Base-by-base conservation (phyloP, 1,140 invertebrate genomes). In the Limonius californicus region DNA sequence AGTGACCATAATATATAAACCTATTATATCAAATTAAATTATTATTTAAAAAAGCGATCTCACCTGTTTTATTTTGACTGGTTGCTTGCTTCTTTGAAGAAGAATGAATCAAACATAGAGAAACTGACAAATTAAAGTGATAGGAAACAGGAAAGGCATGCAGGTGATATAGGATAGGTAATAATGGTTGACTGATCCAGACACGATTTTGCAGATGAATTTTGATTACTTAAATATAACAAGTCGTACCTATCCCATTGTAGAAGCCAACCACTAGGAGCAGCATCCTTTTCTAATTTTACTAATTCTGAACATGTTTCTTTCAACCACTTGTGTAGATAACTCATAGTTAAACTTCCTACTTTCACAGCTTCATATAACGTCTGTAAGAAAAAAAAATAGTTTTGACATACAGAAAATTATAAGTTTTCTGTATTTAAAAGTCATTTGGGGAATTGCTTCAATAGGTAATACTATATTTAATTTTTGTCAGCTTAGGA, bases 201-300 rank as follows among this genome's bases (percentile, higher is more conserved):
- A 39, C n/a, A 14, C n/a, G 35, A 12, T 39, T 12, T 39, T 39
- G 2, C n/a, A 2, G n/a, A 39, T 14, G n/a, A 39, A 6, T 12
- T 39, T 12, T 14, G n/a, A 39, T 14, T 12, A 16, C 11, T 18
- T 50, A 50, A 18, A 6, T 18, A 9, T 8, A 50, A 50, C 3
- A 50, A 19, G 19, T 66, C 82, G 76, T 89, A 89, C 87, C 86
- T 89, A 84, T 88, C 84, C 88, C 88, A 89, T 66, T 86, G 82
- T 75, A 86, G 85, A 54, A 81, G 79, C 87, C 87, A 89, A 67
- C 86, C 87, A 20, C 78, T 74, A 8, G 87, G 87, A n/a, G 85
- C 83, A 8, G 85, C 85, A 32, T 81, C 81, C 71, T 82, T 76
- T 74, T 86, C 85, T 58, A 85, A 78, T 66, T 82, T 79, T 68